A percentile compares a stretch with the other conserved stretches of the same genome.
These are phyloP conservation scores for Psix sp. DNA, from an alignment of 1,140 invertebrate species.

Conservation along the genomic window DNA sequence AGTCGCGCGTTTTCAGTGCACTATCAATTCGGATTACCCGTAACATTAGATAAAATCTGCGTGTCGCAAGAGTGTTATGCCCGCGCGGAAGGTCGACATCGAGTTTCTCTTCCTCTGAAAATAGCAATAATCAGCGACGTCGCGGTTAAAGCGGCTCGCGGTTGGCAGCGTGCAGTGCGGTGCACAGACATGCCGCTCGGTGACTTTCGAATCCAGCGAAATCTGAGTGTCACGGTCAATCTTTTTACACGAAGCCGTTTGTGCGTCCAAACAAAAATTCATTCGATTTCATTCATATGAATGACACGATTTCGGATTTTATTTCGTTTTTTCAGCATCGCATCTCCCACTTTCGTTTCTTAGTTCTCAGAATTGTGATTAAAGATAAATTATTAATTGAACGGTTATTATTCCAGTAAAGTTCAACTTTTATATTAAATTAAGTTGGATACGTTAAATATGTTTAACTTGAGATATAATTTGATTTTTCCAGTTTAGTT, in stretches of 20 bases:
- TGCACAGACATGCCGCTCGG: slow-evolving; percentile 42
- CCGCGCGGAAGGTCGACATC: slow-evolving; percentile 42
- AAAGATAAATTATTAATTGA: no score
- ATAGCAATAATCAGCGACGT: slow-evolving; percentile 62
- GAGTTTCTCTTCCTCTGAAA: slow-evolving; percentile 65
- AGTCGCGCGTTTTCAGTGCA: slow-evolving; percentile 2
- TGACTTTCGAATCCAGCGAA: slow-evolving; percentile 70
- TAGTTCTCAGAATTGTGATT: no score
- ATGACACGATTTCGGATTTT: no score
- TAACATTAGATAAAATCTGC: slow-evolving; percentile 15
- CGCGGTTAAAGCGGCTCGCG: slow-evolving; percentile 59
- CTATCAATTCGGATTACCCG: no score
- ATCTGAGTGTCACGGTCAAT: slow-evolving; percentile 69
- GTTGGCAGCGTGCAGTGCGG: slow-evolving; percentile 47
- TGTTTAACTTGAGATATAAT: no score
- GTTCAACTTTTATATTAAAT: no score
- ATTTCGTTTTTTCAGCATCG: no score
- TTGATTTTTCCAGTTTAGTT: no score
- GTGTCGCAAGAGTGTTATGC: slow-evolving; percentile 27
- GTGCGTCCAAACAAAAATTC: background rate
- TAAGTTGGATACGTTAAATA: no score
- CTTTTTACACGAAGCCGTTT: slow-evolving; percentile 32
- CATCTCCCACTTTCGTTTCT: no score
- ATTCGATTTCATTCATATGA: no score
- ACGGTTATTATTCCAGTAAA: no score